A percentile compares a stretch with the other conserved stretches of the same genome.
Conservation (phyloP, 1,140 invertebrate species). For the Octopus sinensis region DNA sequence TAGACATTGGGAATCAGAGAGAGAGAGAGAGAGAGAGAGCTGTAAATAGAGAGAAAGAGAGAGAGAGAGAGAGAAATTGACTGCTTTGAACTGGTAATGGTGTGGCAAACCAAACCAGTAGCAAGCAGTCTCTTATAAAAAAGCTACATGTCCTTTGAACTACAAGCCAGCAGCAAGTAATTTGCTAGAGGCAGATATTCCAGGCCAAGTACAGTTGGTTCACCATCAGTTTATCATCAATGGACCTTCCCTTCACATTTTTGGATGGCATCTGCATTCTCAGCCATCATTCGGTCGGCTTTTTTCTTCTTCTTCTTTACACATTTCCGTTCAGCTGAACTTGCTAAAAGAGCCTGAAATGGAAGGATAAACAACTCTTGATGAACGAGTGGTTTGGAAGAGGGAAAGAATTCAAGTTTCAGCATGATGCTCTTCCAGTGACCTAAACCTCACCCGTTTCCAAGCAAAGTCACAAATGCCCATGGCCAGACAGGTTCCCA, state of each 20-base stretch:
- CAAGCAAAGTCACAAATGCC: too few species aligned
- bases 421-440: background rate
- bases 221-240: background rate
- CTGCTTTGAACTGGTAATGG: background rate
- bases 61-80: background rate
- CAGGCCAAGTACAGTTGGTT: conserved; percentile 3
- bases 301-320: conserved; percentile 85
- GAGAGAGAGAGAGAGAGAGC: too few species aligned
- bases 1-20: too few species aligned
- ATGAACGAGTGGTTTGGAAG: background rate
- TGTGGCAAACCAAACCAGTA: background rate
- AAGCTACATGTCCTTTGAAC: background rate
- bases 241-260: conserved; percentile 15
- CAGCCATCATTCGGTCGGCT: conserved; percentile 52
- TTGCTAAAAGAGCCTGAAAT: conserved; percentile 69
- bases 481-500: too few species aligned
- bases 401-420: conserved; percentile 7
- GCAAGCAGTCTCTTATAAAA: background rate
- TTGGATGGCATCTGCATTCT: conserved; percentile 33
- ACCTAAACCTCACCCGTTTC: background rate
- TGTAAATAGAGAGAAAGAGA: background rate
- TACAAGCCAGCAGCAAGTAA: background rate
- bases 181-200: background rate
- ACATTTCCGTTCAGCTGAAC: conserved; percentile 73
- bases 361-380: conserved; percentile 19